Base-by-base conservation (phyloP, 1,140 invertebrate genomes). In the Drosophila biarmipes region DNA sequence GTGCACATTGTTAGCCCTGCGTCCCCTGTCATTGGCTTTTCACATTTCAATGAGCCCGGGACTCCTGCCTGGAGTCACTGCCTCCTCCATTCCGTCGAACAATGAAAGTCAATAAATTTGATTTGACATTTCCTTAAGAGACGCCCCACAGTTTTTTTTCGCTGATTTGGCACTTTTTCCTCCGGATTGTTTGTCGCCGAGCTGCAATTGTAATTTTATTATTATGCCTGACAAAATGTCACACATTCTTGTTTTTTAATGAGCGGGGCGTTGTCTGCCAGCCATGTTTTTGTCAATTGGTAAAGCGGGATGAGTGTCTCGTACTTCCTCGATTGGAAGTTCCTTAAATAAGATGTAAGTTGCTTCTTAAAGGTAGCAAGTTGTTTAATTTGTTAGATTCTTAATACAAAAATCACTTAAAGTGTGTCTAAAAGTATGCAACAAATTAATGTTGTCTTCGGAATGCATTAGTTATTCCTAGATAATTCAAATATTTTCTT, bases 71-170 rank as follows among this genome's bases (percentile, higher is more conserved):
- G 71, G 63, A 80, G 66, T 73, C 51, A 67, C 62, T 52, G 62
- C 40, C 49, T 58, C 40, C 49, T 58, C 63, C 68, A 19, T 66
- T 63, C 42, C 48, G 37, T 45, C 80, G 80, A 61, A 82, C 84
- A 89, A 89, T 89, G 79, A 78, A 84, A 89, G 84, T 89, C 84
- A 89, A 89, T 89, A 89, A 89, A 89, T 89, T 89, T 89, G 84
- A 89, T 89, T 84, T 89, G 84, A 89, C 84, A 89, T 89, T 82
- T 87, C 62, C 79, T 62, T 67, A 21, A 64, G 38, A 51, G 42
- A 55, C 66, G 42, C 57, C 61, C 53, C 38, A 40, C 53, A 14
- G 62, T 51, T 66, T 56, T 56, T 75, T 72, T 77, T 40, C 51
- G 84, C 84, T 89, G 84, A 89, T 64, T 89, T 63, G 62, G 84